Evolutionary conservation across 37 sponge, comb jelly and placozoan genomes (phyloP), one percentile per base, ranked within the genome.

Genomic region (Diacarnus erythraeanus): DNA sequence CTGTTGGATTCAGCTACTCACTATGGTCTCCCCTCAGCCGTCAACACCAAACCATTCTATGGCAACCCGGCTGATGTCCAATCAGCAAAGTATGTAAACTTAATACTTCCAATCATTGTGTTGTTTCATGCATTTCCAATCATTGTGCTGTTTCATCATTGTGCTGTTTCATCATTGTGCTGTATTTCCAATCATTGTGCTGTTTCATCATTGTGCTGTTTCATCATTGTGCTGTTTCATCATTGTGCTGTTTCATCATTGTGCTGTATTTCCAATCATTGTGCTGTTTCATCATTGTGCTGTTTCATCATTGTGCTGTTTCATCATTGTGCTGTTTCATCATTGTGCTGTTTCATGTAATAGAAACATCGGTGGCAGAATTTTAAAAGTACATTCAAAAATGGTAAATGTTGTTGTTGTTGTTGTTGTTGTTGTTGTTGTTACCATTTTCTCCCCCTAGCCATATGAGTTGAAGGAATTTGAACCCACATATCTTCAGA

Each of bases 11-110:
- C 65, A 23, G 58, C 79, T 30, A 1, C 33, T 9, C 20, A 29
- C 8, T 79, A 83, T 51, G 74, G 78, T 34, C 36, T 87, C 0
- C 85, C 88, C 15, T 38, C 40, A 15, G 76, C 47, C n/a, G 25
- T 38, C 1, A 58, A 87, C 59, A 25, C 35, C 18, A 42, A 69
- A 68, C 79, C 84, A 25, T 83, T 80, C 54, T 92, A 65, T 59
- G 84, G 92, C 59, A 81, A 80, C 44, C 81, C 77, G 0, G 38
- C 29, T 33, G 92, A 92, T 75, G 77, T 83, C 9, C 92, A 83
- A 29, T 64, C 69, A 38, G 26, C 84, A 76, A 79, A 56, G 92
- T 87, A 71, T 38, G 92, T 75, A 5, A 20, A 2, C 9, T 43
- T 20, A 30, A 44, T 23, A 42, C 27, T 21, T 22, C n/a, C n/a